Conservation (phyloP, 92 coral and sea anemone species). For the Umimayanthus chanpuru region DNA sequence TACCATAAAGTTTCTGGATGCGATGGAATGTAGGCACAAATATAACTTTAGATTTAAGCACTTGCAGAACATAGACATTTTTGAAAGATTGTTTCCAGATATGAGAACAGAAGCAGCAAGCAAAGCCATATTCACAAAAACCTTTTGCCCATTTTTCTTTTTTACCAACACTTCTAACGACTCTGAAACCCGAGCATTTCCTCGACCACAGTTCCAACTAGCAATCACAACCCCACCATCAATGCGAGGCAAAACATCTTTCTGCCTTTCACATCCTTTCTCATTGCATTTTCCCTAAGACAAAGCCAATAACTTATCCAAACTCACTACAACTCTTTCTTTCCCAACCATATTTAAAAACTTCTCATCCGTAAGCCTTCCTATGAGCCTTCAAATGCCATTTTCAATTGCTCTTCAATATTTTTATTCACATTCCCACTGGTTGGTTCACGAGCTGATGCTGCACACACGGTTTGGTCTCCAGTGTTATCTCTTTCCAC, state of each 20-base stretch:
- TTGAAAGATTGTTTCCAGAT: slow-evolving; percentile 41
- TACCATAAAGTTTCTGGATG: slow-evolving; percentile 38
- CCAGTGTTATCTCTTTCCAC: not conserved
- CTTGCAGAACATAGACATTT: slow-evolving; percentile 11
- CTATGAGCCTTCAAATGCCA: slow-evolving; percentile 6
- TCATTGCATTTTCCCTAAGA: not conserved
- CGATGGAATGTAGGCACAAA: slow-evolving; percentile 36
- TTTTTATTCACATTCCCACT: not conserved
- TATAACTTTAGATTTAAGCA: slow-evolving; percentile 10
- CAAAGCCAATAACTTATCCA: slow-evolving; percentile 16
- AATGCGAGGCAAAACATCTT: slow-evolving; percentile 33
- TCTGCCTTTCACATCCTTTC: not conserved
- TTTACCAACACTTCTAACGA: no score
- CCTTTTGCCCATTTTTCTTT: no score
- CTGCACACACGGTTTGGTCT: not conserved
- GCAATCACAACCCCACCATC: slow-evolving; percentile 52
- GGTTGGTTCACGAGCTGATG: not conserved
- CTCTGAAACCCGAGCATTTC: no score
- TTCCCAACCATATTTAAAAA: slow-evolving; percentile 42
- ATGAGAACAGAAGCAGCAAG: slow-evolving; percentile 38
- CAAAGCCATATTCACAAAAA: slow-evolving; percentile 20
- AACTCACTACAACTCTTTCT: slow-evolving; percentile 9
- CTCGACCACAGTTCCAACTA: no score
- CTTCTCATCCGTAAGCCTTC: not conserved
- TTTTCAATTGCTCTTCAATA: not conserved